A percentile compares a stretch with the other conserved stretches of the same genome.
These are phyloP conservation scores for Ranitomeya variabilis DNA, from an alignment of 2,113 vertebrate genomes.

Conservation along the genomic window DNA sequence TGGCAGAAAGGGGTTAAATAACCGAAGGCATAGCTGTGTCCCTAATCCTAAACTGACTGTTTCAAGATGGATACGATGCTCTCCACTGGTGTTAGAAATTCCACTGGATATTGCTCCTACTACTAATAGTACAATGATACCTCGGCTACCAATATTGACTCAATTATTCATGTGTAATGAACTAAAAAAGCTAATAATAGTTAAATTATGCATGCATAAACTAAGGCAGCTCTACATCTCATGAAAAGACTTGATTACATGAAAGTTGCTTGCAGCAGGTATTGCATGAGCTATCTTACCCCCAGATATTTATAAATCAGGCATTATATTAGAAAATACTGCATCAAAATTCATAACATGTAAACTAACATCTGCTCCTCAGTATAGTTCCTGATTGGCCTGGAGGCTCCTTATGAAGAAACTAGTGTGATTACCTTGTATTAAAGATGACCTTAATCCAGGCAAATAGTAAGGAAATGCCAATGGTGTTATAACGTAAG, in stretches of 20 bases:
- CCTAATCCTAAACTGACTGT: too few species aligned
- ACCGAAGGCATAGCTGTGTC: too few species aligned
- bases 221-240: not conserved
- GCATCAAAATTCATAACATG: conserved; percentile 12
- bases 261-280: not conserved
- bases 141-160: not conserved
- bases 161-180: not conserved
- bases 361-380: conserved; percentile 1
- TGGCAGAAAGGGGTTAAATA: too few species aligned
- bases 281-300: not conserved
- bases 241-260: not conserved
- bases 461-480: not conserved
- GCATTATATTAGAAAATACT: not conserved
- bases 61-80: too few species aligned
- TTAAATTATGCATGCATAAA: not conserved
- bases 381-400: conserved; percentile 1
- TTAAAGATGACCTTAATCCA: not conserved
- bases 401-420: not conserved
- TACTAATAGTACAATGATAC: not conserved
- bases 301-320: conserved; percentile 1
- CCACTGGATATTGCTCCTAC: not conserved
- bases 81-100: too few species aligned
- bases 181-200: not conserved
- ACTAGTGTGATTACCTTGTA: not conserved
- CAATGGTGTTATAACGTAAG: too few species aligned